These are phyloP conservation scores for Nomada fucata DNA, from an alignment of 2,888 invertebrate genomes.

Conservation along the genomic window DNA sequence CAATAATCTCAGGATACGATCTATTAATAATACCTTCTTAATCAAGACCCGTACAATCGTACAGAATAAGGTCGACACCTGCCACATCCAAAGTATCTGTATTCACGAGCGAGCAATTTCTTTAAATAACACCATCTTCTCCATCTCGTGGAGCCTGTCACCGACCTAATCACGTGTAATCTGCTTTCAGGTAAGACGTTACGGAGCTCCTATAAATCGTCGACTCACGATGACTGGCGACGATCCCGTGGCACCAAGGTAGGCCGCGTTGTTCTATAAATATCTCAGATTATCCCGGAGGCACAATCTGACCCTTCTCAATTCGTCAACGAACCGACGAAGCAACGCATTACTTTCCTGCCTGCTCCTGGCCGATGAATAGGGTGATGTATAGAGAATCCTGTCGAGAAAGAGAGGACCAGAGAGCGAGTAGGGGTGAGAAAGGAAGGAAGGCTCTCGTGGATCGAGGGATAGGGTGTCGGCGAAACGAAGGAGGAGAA, in stretches of 20 bases:
- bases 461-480: conserved; percentile 14
- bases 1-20: too few relatives aligned
- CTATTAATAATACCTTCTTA: too few relatives aligned
- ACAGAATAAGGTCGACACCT: neutral
- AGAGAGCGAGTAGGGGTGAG: neutral
- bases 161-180: conserved; percentile 37
- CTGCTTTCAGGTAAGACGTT: conserved; percentile 67
- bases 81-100: too few relatives aligned
- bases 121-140: neutral
- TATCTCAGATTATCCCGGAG: conserved; percentile 55
- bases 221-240: conserved; percentile 22
- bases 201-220: neutral
- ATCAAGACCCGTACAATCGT: too few relatives aligned
- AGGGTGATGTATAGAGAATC: conserved; percentile 63
- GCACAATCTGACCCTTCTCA: conserved; percentile 47
- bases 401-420: conserved; percentile 30
- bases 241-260: conserved; percentile 52
- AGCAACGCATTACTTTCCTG: conserved; percentile 64
- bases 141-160: neutral
- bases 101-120: neutral
- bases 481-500: conserved; percentile 26
- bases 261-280: conserved; percentile 66
- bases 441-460: conserved; percentile 9
- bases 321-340: conserved; percentile 68
- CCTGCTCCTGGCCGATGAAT: conserved; percentile 61